These are phyloP conservation scores for Spinus olivaceus DNA, from an alignment of 2,797 vertebrate species.

Conservation along the genomic window DNA sequence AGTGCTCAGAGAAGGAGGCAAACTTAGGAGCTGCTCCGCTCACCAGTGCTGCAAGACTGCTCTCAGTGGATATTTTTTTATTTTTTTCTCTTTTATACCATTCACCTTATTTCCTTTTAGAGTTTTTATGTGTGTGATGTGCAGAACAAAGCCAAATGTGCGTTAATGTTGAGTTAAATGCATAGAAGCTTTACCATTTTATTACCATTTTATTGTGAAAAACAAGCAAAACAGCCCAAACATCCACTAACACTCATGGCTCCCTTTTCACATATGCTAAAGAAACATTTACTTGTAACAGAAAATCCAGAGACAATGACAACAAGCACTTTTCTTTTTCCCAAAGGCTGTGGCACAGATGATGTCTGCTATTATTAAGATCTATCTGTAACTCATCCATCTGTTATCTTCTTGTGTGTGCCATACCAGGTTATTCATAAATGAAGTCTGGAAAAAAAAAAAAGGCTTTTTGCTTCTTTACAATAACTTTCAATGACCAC, in stretches of 20 bases:
- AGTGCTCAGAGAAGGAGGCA: background rate
- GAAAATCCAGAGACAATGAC: background rate
- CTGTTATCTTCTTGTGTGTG: conserved; percentile 22
- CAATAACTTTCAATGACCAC: background rate
- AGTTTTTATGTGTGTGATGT: background rate
- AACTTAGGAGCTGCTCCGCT: background rate
- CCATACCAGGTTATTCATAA: conserved; percentile 32
- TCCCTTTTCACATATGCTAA: background rate
- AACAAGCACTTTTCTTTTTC: background rate
- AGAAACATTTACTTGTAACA: background rate
- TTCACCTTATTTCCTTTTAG: background rate
- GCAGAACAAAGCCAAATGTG: background rate
- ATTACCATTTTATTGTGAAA: background rate
- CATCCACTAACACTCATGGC: fast-evolving
- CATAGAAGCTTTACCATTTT: background rate
- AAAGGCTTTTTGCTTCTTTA: background rate
- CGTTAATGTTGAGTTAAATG: background rate
- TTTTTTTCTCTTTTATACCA: background rate
- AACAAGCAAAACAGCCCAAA: background rate
- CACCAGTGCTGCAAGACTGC: background rate
- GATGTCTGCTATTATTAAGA: conserved; percentile 39
- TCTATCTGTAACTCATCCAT: conserved; percentile 29
- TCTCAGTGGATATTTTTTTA: fast-evolving
- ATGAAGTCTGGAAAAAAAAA: background rate
- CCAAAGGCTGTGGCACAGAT: conserved; percentile 28